Evolutionary conservation across 2,113 vertebrate genomes (phyloP).

Genomic region (Spermophilus dauricus): DNA sequence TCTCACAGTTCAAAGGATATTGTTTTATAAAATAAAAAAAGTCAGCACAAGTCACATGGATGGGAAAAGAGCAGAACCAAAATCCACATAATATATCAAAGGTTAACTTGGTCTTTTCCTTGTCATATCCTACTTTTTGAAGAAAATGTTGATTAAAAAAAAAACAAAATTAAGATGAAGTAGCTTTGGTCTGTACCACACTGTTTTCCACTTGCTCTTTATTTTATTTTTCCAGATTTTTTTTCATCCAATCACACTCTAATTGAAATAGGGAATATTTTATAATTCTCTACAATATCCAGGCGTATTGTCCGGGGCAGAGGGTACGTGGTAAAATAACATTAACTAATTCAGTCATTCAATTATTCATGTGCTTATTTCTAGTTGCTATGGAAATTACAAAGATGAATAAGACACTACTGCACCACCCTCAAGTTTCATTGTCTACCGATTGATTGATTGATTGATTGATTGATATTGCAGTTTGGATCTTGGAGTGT

Average conservation of each 20-base stretch:
- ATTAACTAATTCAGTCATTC: background rate
- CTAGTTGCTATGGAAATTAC: background rate
- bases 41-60: background rate
- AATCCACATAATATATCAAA: background rate
- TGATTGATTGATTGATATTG: background rate
- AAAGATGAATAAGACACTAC: background rate
- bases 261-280: conserved; percentile 2
- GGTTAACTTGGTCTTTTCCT: background rate
- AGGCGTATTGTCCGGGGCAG: background rate
- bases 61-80: background rate
- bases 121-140: background rate
- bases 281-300: background rate
- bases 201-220: background rate
- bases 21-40: background rate
- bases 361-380: background rate
- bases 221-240: background rate
- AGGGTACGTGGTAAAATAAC: background rate
- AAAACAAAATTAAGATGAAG: background rate
- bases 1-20: background rate
- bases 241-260: background rate
- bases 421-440: background rate
- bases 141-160: background rate
- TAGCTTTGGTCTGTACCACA: background rate
- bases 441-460: background rate
- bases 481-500: background rate